Base-by-base conservation (phyloP, 2,797 vertebrate species). In the Liparis tanakae region DNA sequence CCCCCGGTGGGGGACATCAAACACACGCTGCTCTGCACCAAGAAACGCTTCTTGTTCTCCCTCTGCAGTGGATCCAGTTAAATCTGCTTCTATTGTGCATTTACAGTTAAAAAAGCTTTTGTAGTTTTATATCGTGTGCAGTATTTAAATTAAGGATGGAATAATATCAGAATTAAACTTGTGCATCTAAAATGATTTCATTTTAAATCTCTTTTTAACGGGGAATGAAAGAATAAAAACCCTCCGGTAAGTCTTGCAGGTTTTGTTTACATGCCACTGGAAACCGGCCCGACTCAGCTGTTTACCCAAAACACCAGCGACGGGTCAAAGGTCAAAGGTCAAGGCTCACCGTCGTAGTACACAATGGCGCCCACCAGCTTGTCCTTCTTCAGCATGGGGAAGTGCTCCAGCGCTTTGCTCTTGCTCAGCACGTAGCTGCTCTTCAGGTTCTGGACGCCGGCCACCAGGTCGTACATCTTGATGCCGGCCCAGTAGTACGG, bases 401-500 rank as follows among this genome's bases (percentile, higher is more conserved):
- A 99, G 25, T 94, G 93, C 90, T 99, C 98, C 89, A 99, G 86
- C 12, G 98, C 98, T 78, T 94, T 96, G 0, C 92, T 84, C 91
- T 99, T 99, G 79, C 94, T 98, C 44, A 99, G 96, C 9, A 99
- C 76, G 0, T 99, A 99, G 91, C 98, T 99, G 87, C 96, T 97
- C 88, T 95, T 98, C 86, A 99, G 94, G 80, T 96, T 98, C 22
- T 98, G 95, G 61, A 93, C 93, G 75, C 98, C 98, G 0, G 98
- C 96, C 84, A 99, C 96, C 61, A 99, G 51, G 91, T 99, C 98
- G 3, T 99, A 99, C 22, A 99, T 93, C 88, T 99, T 99, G 75
- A 99, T 99, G 55, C 98, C 98, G 0, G 95, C 86, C 98, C 98
- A 99, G 93, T 97, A 99, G 89, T 99, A 99, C 0, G 98, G 98